These are phyloP conservation scores for Philotrypesis tridentata DNA, from an alignment of 1,140 invertebrate genomes.

Conservation along the genomic window DNA sequence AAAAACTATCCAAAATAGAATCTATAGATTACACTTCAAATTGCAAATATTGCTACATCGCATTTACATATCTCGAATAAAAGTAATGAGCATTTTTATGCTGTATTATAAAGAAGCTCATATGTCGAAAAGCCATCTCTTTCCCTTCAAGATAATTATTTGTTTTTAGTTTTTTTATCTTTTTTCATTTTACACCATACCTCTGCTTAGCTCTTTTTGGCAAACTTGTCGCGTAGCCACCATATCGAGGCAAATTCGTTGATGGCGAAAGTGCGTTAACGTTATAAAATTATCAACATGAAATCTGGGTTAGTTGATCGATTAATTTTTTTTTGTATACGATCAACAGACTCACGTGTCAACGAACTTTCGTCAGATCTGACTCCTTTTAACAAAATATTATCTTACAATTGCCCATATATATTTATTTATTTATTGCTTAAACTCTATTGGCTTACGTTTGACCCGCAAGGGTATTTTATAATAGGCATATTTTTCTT, in stretches of 20 bases:
- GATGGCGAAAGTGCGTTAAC: slow-evolving; percentile 61
- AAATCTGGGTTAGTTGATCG: not conserved
- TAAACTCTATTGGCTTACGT: slow-evolving; percentile 69
- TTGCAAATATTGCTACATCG: not conserved
- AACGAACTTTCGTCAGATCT: slow-evolving; percentile 66
- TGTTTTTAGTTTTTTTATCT: not conserved
- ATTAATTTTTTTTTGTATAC: slow-evolving; percentile 11
- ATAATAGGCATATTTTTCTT: slow-evolving; percentile 58
- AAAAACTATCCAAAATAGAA: slow-evolving; percentile 28
- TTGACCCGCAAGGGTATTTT: slow-evolving; percentile 59
- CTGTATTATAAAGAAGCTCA: slow-evolving; percentile 3
- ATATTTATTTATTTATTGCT: slow-evolving; percentile 66
- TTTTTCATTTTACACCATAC: slow-evolving; percentile 48
- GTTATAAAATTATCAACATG: slow-evolving; percentile 50
- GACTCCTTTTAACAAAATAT: slow-evolving; percentile 70
- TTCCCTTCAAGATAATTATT: not conserved
- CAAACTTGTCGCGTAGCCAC: slow-evolving; percentile 53
- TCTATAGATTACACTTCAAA: not conserved
- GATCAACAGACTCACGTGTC: slow-evolving; percentile 7
- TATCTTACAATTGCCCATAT: slow-evolving; percentile 70
- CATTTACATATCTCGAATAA: not conserved
- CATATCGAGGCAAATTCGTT: slow-evolving; percentile 61
- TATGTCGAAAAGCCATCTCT: not conserved
- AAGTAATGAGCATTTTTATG: not conserved
- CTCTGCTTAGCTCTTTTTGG: slow-evolving; percentile 56